phyloP scores from a whole-genome alignment of 2,888 invertebrate species.

The Molorchus minor region DNA sequence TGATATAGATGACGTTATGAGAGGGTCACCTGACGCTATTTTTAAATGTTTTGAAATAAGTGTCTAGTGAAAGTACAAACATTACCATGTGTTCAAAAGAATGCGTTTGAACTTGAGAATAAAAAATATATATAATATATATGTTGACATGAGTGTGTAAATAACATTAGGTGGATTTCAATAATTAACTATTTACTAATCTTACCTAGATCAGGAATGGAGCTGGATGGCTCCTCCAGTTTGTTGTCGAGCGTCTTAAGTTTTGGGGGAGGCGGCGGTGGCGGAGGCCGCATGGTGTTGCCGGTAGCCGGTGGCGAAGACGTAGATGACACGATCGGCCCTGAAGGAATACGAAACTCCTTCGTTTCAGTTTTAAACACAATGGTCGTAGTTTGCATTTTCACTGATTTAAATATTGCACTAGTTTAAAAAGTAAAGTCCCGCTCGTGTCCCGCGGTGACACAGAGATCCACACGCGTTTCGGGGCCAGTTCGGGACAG shows the following conservation, averaged over 20 bases:
- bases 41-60: no score
- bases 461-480: constrained; percentile 35
- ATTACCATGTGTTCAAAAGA: no score
- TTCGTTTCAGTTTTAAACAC: constrained; percentile 58
- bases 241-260: constrained; percentile 56
- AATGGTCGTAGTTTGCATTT: constrained; percentile 70
- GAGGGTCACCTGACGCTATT: no score
- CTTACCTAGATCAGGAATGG: constrained; percentile 89
- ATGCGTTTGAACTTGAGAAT: no score
- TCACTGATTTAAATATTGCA: constrained; percentile 67
- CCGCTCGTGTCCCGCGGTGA: constrained; percentile 23
- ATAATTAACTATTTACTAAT: no score
- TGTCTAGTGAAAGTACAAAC: no score
- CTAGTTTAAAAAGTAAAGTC: constrained; percentile 40
- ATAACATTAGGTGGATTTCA: no score
- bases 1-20: no score
- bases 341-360: constrained; percentile 57
- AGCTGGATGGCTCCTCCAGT: constrained; percentile 85
- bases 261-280: constrained; percentile 63
- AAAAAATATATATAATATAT: no score
- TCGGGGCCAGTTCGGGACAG: constrained; percentile 44
- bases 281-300: constrained; percentile 69
- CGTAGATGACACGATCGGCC: constrained; percentile 58
- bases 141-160: no score
- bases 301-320: constrained; percentile 46